These are phyloP conservation scores for Uloborus diversus DNA, from an alignment of 1,140 invertebrate genomes.

Conservation along the genomic window DNA sequence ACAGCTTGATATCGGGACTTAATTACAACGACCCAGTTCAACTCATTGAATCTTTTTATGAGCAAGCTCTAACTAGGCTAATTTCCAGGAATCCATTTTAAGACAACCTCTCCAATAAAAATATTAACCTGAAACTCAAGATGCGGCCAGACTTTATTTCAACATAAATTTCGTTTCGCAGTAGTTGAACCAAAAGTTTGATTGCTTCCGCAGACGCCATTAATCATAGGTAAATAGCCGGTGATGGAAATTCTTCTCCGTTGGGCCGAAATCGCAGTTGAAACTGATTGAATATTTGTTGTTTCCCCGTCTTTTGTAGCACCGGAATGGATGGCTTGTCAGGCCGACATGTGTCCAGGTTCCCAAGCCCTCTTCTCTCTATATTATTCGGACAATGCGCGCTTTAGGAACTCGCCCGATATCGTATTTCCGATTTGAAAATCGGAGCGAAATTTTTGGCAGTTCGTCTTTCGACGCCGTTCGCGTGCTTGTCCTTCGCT, in stretches of 20 bases:
- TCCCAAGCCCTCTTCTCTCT: slow-evolving; percentile 16
- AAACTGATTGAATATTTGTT: slow-evolving; percentile 9
- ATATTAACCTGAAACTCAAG: no score
- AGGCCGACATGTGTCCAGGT: slow-evolving; percentile 7
- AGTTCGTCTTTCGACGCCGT: slow-evolving; percentile 1
- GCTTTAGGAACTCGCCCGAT: slow-evolving; percentile 4
- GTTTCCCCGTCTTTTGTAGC: slow-evolving; percentile 24
- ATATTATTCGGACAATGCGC: slow-evolving; percentile 29
- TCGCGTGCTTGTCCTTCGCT: neutral
- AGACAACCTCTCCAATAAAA: no score
- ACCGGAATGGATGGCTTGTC: slow-evolving; percentile 22
- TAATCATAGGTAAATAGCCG: slow-evolving; percentile 11
- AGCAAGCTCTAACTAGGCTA: no score
- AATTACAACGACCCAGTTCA: no score
- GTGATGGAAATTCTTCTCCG: neutral
- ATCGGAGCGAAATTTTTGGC: neutral
- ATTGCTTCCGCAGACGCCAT: neutral
- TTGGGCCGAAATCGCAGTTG: neutral
- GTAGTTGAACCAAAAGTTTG: neutral
- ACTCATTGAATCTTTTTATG: no score
- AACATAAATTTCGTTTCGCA: neutral
- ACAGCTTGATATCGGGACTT: no score
- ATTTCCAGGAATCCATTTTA: no score
- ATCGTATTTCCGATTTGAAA: slow-evolving; percentile 30
- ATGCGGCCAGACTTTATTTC: no score